Percentiles rank a stretch among this genome's conserved stretches.
Conservation (phyloP, 2,113 vertebrate genomes). For the Potamarius usumacintae region DNA sequence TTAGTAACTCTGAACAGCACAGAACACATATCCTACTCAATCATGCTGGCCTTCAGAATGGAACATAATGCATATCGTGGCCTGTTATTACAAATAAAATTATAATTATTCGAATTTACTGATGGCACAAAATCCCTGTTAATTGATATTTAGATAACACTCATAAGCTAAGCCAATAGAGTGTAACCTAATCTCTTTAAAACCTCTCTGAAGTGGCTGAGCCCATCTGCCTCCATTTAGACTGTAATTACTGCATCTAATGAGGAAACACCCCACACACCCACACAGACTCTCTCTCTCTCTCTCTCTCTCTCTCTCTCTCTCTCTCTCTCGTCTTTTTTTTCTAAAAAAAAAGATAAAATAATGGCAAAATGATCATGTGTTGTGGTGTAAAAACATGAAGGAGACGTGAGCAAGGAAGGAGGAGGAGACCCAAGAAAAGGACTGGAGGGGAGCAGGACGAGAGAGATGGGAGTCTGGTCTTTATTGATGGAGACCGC, state of each 20-base stretch:
- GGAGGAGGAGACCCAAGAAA: neutral
- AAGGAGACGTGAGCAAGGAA: neutral
- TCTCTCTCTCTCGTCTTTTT: neutral
- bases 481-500: neutral
- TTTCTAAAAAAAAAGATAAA: neutral
- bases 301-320: neutral
- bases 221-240: constrained; percentile 12
- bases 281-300: constrained; percentile 3
- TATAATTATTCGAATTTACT: neutral
- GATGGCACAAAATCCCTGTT: neutral
- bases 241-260: constrained; percentile 23
- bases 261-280: neutral
- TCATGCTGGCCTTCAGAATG: neutral
- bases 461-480: neutral
- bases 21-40: neutral
- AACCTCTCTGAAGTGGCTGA: constrained; percentile 10
- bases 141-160: neutral
- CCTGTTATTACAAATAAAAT: neutral
- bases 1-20: neutral
- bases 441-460: neutral
- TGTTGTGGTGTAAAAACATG: constrained; percentile 1
- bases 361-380: neutral
- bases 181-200: neutral
- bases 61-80: neutral
- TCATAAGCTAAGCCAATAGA: neutral